phyloP scores from a whole-genome alignment of 1,140 invertebrate species.

The Physella acuta region DNA sequence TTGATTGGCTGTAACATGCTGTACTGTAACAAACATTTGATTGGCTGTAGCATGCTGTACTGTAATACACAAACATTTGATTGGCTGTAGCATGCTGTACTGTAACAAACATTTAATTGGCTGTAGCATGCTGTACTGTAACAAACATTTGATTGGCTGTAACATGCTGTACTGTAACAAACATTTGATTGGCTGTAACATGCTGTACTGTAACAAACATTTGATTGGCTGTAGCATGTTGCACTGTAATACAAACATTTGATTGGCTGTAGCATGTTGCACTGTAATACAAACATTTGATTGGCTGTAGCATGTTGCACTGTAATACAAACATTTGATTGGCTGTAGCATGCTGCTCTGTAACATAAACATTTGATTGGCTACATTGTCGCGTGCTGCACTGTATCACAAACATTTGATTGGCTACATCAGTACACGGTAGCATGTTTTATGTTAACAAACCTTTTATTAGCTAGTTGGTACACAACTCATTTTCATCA shows the following conservation, averaged over 20 bases:
- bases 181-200: too few species aligned
- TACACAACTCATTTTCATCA: too few species aligned
- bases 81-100: background rate
- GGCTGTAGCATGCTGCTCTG: background rate
- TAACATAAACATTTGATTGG: background rate
- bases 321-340: background rate
- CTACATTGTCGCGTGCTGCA: background rate
- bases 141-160: too few species aligned
- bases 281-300: background rate
- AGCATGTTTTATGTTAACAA: background rate
- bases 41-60: background rate
- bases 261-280: background rate
- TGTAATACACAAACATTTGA: background rate
- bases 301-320: background rate
- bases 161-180: too few species aligned
- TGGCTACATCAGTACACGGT: constrained; percentile 54
- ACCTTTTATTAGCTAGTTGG: background rate
- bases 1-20: background rate
- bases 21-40: background rate
- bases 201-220: constrained; percentile 57
- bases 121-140: background rate
- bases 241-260: background rate
- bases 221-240: background rate
- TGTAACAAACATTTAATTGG: background rate
- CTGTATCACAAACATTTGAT: too few species aligned